Base-by-base conservation (phyloP, 2,888 invertebrate genomes). In the Trachelus stipa region DNA sequence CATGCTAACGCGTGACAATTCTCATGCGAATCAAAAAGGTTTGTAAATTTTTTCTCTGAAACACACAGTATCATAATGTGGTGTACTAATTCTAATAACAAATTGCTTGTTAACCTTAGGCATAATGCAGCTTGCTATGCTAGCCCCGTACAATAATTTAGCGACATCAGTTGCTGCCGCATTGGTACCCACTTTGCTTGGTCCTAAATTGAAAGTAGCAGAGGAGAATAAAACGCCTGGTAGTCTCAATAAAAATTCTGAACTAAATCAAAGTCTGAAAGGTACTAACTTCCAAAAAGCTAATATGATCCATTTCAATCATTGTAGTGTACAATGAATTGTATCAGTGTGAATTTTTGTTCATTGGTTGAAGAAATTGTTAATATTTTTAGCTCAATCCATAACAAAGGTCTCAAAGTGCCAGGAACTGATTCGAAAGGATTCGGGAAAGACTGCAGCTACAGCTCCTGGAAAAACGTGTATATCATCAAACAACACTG, bases 61-160 rank as follows among this genome's bases (percentile, higher is more conserved):
- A 34, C 15, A 23, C 34, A 35, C 12, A 56, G 1, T 56, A 56
- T 23, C 23, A 9, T 15, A 56, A 56, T 2, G 23, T 9, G 9
- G 1, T 40, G 15, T 15, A 15, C 40, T 0, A 15, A 15, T 40
- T 6, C 15, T 40, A 6, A 40, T 40, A 40, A 40, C 6, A 69
- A 30, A 30, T 69, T 69, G 33, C 23, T 33, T 31, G 0, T 31
- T 33, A 31, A 34, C 15, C 11, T 69, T 83, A 92, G 92, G 92
- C 82, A 92, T 93, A 81, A 92, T 93, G 91, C 93, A 93, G 87
- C 88, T 93, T 80, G 92, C 93, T 23, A 91, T 93, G 88, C 87
- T 93, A 82, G 93, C 93, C 71, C 93, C 93, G n/a, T 93, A 93
- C 86, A 93, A 92, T 88, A 93, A 93, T 86, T 89, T 93, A 81